Base-by-base conservation (phyloP, 2,113 vertebrate genomes). In the Eudorcas thomsonii region DNA sequence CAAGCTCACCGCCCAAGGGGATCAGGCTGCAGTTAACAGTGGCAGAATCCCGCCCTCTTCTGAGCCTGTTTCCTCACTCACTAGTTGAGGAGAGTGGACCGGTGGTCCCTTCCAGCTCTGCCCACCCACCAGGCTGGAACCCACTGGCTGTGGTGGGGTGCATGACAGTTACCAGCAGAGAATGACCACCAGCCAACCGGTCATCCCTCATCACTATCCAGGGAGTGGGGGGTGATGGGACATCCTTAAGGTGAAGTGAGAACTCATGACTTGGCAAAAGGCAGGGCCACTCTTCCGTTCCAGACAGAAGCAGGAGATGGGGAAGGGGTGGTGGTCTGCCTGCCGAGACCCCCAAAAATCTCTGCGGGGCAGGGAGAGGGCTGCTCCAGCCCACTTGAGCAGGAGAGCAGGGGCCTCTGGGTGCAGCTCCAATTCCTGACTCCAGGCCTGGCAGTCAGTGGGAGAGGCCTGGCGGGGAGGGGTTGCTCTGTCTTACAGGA, bases 381-480 rank as follows among this genome's bases (percentile, higher is more conserved):
- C 33, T 39, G 25, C 45, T 77, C 28, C 57, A 28, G 6, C 6
- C 2, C 3, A 16, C 26, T 55, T 23, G 15, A 5, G 5, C 17
- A 21, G 28, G 55, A 11, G 25, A n/a, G 4, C 1, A 14, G 26
- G 6, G 11, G 48, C 1, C 23, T 36, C 4, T 12, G 0, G 2
- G 4, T 9, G 43, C 50, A 1, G 64, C 59, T 74, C 60, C 15
- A 59, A 52, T 28, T 13, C 39, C 90, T 52, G 30, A 64, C 50
- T 7, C 4, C 3, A 45, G 26, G 80, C 59, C 50, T 78, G 12
- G 17, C 2, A 43, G 50, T 17, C 30, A 26, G 39, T 4, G 60
- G 85, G 82, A 5, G 86, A 80, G n/a, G 36, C 17, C 2, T 2
- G 36, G 21, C 2, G 0, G 15, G 4, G 50, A 14, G 36, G 21